Base-by-base conservation (phyloP, 1,140 invertebrate species). In the Elysia chlorotica region DNA sequence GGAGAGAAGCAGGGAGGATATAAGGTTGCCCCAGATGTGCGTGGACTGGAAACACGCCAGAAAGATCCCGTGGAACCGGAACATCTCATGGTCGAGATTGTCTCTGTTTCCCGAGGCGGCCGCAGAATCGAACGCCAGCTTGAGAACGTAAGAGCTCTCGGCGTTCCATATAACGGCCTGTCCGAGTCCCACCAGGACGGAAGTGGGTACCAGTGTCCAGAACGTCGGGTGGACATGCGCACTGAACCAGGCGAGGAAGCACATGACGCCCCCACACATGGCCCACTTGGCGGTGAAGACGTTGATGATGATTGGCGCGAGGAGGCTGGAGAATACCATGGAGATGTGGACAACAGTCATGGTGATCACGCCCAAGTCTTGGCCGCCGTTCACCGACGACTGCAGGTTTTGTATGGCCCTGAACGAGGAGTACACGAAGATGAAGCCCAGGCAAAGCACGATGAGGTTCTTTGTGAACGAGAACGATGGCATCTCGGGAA, bases 11-110 rank as follows among this genome's bases (percentile, higher is more conserved):
- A 87, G 65, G 0, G 84, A 86, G 2, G 85, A 85, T 41, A 87
- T 81, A 2, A 87, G 77, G 72, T 87, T 87, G 3, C 86, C 86
- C 83, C 84, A 87, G 36, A 87, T 84, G 76, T 87, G 86, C n/a
- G 86, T 86, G 10, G 86, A 85, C 66, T 87, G 86, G 74, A 87
- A 86, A 69, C 86, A 85, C 17, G 86, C 86, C n/a, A 87, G 74
- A 75, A 87, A 87, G 71, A 87, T 81, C 17, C 85, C 85, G 71
- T 87, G 83, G 65, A 85, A 87, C n/a, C 84, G 76, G 63, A 85
- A 85, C 72, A 85, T 79, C 65, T 87, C 82, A 28, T 80, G 79
- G 36, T 85, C 84, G 23, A 84, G 70, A 25, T 81, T 74, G 35
- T 82, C 81, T 38, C 76, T 78, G 0, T 78, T 79, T 14, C 79